Evolutionary conservation across 1,140 invertebrate genomes (phyloP).

Genomic region (Neodiprion fabricii): DNA sequence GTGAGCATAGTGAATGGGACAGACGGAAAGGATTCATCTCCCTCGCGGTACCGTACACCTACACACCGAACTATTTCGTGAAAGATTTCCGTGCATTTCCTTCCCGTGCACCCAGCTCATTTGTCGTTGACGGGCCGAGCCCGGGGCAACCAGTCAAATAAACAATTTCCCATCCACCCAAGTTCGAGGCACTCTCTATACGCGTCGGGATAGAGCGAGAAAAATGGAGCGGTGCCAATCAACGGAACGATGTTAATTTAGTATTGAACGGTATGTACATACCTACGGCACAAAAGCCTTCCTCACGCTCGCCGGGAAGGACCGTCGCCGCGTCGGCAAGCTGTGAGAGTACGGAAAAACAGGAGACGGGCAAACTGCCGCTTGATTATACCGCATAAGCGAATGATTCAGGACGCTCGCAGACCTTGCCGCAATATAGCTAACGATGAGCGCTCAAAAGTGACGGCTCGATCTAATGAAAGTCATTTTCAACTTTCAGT

Average conservation of each 20-base stretch:
- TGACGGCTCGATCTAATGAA: no score
- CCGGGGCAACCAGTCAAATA: constrained; percentile 1
- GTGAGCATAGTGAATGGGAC: no score
- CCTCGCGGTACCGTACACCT: no score
- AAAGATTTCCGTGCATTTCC: constrained; percentile 5
- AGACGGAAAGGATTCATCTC: no score
- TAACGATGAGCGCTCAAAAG: no score
- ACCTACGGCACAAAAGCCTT: not conserved
- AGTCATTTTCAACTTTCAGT: no score
- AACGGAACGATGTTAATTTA: constrained; percentile 1
- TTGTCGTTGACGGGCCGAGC: not conserved
- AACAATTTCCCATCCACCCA: not conserved
- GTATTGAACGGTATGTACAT: not conserved
- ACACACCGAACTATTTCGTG: not conserved
- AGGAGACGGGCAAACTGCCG: no score
- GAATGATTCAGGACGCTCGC: no score
- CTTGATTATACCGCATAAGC: no score
- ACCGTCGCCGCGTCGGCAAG: no score
- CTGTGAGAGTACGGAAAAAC: no score
- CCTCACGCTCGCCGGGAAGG: not conserved
- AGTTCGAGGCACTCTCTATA: not conserved
- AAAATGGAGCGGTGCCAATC: constrained; percentile 6
- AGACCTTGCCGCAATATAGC: no score
- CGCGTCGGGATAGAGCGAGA: not conserved
- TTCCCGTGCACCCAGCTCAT: not conserved